Evolutionary conservation across 2,113 vertebrate genomes (phyloP).

Genomic region (Bubo blakistoni): DNA sequence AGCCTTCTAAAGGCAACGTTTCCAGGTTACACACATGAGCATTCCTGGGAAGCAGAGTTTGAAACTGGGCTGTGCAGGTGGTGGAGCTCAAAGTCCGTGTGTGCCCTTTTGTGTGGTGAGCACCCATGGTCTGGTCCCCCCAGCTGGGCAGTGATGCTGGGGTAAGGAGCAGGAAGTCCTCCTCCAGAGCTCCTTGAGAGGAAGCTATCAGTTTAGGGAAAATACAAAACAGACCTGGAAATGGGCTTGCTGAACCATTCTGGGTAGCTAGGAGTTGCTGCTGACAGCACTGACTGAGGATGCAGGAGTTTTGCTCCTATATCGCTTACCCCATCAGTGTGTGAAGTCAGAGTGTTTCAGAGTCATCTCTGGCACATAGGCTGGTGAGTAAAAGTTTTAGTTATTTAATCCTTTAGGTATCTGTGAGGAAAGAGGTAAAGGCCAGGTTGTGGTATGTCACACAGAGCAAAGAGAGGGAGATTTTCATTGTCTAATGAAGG

Average conservation of each 20-base stretch:
- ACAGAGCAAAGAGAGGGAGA: not conserved
- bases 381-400: not conserved
- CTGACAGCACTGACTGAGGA: not conserved
- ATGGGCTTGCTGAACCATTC: not conserved
- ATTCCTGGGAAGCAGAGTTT: not conserved
- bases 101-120: fast-evolving
- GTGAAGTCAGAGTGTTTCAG: not conserved
- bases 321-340: fast-evolving
- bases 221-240: not conserved
- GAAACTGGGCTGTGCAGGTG: not conserved
- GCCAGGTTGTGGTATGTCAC: not conserved
- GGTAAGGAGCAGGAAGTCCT: not conserved
- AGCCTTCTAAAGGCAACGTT: not conserved
- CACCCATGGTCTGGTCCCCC: fast-evolving
- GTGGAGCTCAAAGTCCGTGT: not conserved
- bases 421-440: not conserved
- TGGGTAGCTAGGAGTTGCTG: not conserved
- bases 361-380: not conserved
- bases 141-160: not conserved
- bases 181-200: not conserved
- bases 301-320: not conserved
- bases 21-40: not conserved
- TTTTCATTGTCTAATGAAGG: not conserved
- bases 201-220: not conserved
- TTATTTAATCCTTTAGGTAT: not conserved